Conservation (phyloP, 2,888 invertebrate species). For the Lydus trimaculatus region DNA sequence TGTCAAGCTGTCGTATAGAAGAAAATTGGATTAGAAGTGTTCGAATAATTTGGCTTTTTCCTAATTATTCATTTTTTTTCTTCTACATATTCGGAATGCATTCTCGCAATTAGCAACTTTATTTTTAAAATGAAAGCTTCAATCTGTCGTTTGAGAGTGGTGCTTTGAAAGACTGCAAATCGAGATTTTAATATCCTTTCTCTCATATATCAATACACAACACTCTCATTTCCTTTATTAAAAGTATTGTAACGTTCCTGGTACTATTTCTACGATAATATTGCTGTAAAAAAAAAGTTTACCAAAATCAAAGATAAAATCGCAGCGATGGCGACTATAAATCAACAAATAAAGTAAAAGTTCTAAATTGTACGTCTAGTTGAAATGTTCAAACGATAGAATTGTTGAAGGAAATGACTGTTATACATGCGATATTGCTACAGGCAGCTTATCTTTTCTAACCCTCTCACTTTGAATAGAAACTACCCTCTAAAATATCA, state of each 20-base stretch:
- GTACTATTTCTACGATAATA: not conserved
- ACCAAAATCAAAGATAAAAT: slow-evolving; percentile 44
- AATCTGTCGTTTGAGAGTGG: not conserved
- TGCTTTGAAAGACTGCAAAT: not conserved
- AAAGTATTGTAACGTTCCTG: not conserved
- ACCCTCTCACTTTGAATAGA: slow-evolving; percentile 21
- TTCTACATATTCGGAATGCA: not conserved
- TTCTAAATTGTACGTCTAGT: no score
- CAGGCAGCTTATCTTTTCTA: slow-evolving; percentile 31
- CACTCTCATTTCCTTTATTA: not conserved
- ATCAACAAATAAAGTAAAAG: slow-evolving; percentile 48
- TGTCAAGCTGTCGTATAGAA: not conserved
- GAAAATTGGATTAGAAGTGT: not conserved
- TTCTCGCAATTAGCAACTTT: no score
- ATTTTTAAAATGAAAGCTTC: not conserved
- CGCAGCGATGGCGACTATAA: slow-evolving; percentile 33
- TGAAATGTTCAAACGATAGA: slow-evolving; percentile 43
- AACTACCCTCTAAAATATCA: slow-evolving; percentile 34
- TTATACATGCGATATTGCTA: slow-evolving; percentile 32
- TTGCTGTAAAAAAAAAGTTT: not conserved
- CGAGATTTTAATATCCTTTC: not conserved
- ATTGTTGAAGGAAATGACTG: slow-evolving; percentile 43
- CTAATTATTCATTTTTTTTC: not conserved
- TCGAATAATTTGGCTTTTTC: not conserved
- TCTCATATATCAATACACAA: not conserved